These are phyloP conservation scores for cat (Felis catus) DNA, from an alignment of 2,113 vertebrate species.

Conservation along the genomic window F.catus_Fca126_mat1.0 CM031414.1:120208501-120209000, in stretches of 20 bases:
- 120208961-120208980: neutral
- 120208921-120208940: neutral
- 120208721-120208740: neutral
- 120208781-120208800: neutral
- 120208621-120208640: neutral
- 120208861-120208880: neutral
- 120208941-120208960: accelerated
- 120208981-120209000: accelerated
- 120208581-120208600: neutral
- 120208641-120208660: slow-evolving; percentile 41
- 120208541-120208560: neutral
- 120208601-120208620: neutral
- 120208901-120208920: neutral
- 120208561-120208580: neutral
- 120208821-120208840: neutral
- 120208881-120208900: neutral
- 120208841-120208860: neutral
- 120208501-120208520: neutral
- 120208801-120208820: neutral
- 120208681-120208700: neutral
- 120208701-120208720: neutral
- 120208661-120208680: neutral
- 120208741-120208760: neutral
- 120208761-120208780: neutral
- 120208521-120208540: neutral